Percentiles rank a stretch among this genome's conserved stretches.
Conservation (phyloP, 2,888 invertebrate genomes). For the Lamellibrachia satsuma region DNA sequence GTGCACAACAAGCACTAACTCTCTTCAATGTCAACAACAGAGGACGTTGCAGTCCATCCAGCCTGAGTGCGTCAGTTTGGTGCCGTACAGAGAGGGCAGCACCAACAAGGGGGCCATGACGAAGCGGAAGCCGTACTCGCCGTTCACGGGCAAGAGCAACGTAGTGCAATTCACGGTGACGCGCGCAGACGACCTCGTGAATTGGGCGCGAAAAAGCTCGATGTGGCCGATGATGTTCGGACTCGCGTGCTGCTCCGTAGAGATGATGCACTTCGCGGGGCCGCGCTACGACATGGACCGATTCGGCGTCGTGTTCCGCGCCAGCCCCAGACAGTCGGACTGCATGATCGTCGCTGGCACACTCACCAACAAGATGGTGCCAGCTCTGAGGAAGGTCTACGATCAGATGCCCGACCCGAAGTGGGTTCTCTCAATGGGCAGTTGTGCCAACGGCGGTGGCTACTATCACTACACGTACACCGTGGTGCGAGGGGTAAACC, state of each 20-base stretch:
- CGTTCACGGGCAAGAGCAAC: slow-evolving; percentile 70
- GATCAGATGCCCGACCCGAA: slow-evolving; percentile 98
- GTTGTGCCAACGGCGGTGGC: slow-evolving; percentile 99
- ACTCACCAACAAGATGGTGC: slow-evolving; percentile 99
- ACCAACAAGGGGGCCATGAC: slow-evolving; percentile 43
- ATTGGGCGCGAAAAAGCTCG: slow-evolving; percentile 79
- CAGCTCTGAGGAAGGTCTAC: slow-evolving; percentile 91
- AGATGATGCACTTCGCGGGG: slow-evolving; percentile 99
- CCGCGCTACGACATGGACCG: slow-evolving; percentile 99
- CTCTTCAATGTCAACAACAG: not conserved
- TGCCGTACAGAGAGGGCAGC: slow-evolving; percentile 54
- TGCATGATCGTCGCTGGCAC: slow-evolving; percentile 99
- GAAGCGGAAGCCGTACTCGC: slow-evolving; percentile 75
- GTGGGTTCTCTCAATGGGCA: slow-evolving; percentile 99
- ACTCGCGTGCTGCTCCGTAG: slow-evolving; percentile 97
- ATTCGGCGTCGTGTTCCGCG: slow-evolving; percentile 96
- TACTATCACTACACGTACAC: slow-evolving; percentile 99
- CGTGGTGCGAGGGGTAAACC: slow-evolving; percentile 96
- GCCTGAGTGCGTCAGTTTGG: slow-evolving; percentile 45
- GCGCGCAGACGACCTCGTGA: slow-evolving; percentile 89
- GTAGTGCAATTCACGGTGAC: slow-evolving; percentile 87
- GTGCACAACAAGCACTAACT: not conserved
- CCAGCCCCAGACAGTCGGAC: slow-evolving; percentile 95
- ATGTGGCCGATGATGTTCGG: slow-evolving; percentile 99
- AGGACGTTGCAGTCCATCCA: not conserved